Evolutionary conservation across 1,140 invertebrate genomes (phyloP).

Genomic region (Holotrichia oblita): DNA sequence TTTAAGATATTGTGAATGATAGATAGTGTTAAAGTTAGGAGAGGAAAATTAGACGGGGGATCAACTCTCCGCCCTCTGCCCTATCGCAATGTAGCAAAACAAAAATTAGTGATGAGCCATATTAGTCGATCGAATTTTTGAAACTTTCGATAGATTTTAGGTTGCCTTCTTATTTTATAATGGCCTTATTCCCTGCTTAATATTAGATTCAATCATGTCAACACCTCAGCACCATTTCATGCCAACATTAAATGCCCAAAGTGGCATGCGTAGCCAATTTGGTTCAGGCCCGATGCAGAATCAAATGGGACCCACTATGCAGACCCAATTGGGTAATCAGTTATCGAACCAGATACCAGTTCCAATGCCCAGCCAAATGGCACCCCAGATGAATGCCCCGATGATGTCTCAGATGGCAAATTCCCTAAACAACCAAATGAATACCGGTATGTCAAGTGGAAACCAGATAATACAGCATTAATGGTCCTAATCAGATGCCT

Average conservation of each 20-base stretch:
- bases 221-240: conserved; percentile 69
- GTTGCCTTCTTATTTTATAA: too few relatives aligned
- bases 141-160: too few relatives aligned
- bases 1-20: too few relatives aligned
- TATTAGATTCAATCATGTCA: conserved; percentile 61
- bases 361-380: conserved; percentile 55
- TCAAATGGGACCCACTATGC: conserved; percentile 66
- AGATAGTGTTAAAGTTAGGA: too few relatives aligned
- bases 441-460: conserved; percentile 49
- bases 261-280: conserved; percentile 67
- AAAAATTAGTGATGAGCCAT: too few relatives aligned
- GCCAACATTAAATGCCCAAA: conserved; percentile 66
- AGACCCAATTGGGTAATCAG: conserved; percentile 62
- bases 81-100: too few relatives aligned
- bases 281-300: conserved; percentile 61
- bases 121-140: too few relatives aligned
- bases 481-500: conserved; percentile 47
- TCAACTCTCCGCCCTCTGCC: too few relatives aligned
- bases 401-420: conserved; percentile 64
- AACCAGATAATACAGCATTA: conserved; percentile 56
- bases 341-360: conserved; percentile 54
- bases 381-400: conserved; percentile 49
- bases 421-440: conserved; percentile 62
- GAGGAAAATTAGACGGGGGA: too few relatives aligned
- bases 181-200: too few relatives aligned